Percentiles rank a stretch among this genome's conserved stretches.
phyloP scores from a whole-genome alignment of 1,140 invertebrate genomes.

The Pseudomyrmex concolor region DNA sequence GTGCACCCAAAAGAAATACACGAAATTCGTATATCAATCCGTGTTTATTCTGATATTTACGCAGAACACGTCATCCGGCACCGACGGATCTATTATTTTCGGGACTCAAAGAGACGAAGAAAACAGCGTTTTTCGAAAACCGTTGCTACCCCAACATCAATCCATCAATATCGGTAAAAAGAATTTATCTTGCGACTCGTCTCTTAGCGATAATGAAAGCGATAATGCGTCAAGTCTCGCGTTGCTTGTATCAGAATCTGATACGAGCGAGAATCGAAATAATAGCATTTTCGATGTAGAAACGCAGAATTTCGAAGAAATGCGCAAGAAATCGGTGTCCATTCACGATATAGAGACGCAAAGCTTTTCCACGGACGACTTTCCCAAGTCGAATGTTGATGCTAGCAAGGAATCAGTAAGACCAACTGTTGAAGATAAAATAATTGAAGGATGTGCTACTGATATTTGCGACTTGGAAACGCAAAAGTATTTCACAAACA shows the following conservation, averaged over 20 bases:
- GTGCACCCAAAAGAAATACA: not conserved
- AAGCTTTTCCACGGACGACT: not conserved
- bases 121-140: slow-evolving; percentile 47
- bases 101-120: slow-evolving; percentile 64
- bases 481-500: slow-evolving; percentile 4
- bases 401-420: not conserved
- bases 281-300: slow-evolving; percentile 52
- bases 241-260: not conserved
- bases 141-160: slow-evolving; percentile 7
- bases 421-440: not conserved
- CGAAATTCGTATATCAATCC: not conserved
- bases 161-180: not conserved
- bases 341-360: slow-evolving; percentile 67
- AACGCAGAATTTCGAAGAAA: slow-evolving; percentile 40
- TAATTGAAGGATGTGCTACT: not conserved
- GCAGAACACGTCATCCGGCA: slow-evolving; percentile 64
- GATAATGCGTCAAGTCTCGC: slow-evolving; percentile 1
- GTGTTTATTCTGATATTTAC: slow-evolving; percentile 14
- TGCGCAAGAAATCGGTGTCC: not conserved
- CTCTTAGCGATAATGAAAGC: slow-evolving; percentile 13
- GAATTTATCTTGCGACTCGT: not conserved
- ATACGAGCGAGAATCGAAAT: not conserved
- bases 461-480: slow-evolving; percentile 55
- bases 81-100: slow-evolving; percentile 63
- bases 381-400: not conserved